Base-by-base conservation (phyloP, 2,797 vertebrate species). In the Hippopotamyrus pictus region DNA sequence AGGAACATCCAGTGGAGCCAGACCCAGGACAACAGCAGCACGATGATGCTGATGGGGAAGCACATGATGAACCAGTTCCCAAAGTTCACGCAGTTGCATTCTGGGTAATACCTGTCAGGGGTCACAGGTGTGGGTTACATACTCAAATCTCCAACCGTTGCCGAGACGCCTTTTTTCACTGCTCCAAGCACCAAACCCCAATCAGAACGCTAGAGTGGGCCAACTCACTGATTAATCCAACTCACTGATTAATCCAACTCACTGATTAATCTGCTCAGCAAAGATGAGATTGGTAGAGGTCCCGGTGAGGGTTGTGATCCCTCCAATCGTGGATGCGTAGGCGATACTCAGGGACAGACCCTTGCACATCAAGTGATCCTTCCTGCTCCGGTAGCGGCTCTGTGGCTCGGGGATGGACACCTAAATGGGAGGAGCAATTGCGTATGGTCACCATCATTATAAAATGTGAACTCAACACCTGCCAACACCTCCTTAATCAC, bases 211-310 rank as follows among this genome's bases (percentile, higher is more conserved):
- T 82, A 44, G 41, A 19, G 41, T 46, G 37, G 19, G 41, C 17
- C 46, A n/a, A 95, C 98, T 96, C 95, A 99, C 97, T 91, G 93
- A 90, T 97, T 96, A 91, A 99, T 97, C 90, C n/a, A n/a, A n/a
- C n/a, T n/a, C n/a, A n/a, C n/a, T n/a, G n/a, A n/a, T n/a, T n/a
- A n/a, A n/a, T n/a, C 17, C 46, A n/a, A 95, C 98, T 96, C 95
- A 99, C 97, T 91, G 93, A 90, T 97, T 96, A 91, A 99, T 97
- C 90, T 97, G 96, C 92, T 99, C 97, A 2, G 95, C 86, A 92
- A 99, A 98, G 92, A 99, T 98, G 91, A 99, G 93, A 93, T 99
- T 99, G 90, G 98, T 96, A 0, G 98, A 98, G 29, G 98, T 98
- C 91, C 98, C 98, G 0, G 97, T 97, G 92, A 97, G 95, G 1